Evolutionary conservation across 92 coral and sea anemone species (phyloP).

Genomic region (Porites rus): DNA sequence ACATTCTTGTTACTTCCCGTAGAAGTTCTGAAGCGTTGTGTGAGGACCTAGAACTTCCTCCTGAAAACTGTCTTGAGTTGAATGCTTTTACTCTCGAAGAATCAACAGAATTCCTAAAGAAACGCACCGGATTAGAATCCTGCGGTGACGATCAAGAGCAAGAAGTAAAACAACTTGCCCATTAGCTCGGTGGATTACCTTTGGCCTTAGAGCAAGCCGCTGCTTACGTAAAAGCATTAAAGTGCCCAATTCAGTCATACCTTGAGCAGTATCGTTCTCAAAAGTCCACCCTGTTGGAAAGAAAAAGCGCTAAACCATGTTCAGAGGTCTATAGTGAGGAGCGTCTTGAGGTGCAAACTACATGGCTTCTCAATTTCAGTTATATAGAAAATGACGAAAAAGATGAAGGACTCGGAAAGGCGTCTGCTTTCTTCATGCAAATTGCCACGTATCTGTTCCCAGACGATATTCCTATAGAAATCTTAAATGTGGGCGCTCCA

Average conservation of each 20-base stretch:
- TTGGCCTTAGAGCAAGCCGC: constrained; percentile 58
- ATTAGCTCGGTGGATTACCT: constrained; percentile 61
- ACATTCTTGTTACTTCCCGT: constrained; percentile 75
- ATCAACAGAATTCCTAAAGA: constrained; percentile 3
- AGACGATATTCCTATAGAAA: constrained; percentile 45
- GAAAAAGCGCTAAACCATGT: constrained; percentile 34
- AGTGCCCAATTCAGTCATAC: constrained; percentile 32
- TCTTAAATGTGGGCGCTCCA: constrained; percentile 30
- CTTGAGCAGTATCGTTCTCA: constrained; percentile 40
- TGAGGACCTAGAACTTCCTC: constrained; percentile 42
- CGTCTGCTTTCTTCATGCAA: constrained; percentile 3
- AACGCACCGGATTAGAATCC: neutral
- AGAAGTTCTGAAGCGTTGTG: constrained; percentile 56
- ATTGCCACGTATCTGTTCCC: constrained; percentile 24
- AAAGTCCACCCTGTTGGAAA: constrained; percentile 30
- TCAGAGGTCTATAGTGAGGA: constrained; percentile 25
- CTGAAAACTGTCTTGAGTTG: constrained; percentile 47
- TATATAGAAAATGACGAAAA: constrained; percentile 22
- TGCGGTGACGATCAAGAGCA: neutral
- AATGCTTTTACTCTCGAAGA: neutral
- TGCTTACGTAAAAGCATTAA: neutral
- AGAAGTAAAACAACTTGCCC: constrained; percentile 11
- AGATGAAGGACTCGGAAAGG: constrained; percentile 26
- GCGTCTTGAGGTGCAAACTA: constrained; percentile 62
- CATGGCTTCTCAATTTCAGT: constrained; percentile 66